Evolutionary conservation across 2,113 vertebrate genomes (phyloP), one percentile per base, ranked within the genome.

Genomic region (Hippocampus guttulatus): DNA sequence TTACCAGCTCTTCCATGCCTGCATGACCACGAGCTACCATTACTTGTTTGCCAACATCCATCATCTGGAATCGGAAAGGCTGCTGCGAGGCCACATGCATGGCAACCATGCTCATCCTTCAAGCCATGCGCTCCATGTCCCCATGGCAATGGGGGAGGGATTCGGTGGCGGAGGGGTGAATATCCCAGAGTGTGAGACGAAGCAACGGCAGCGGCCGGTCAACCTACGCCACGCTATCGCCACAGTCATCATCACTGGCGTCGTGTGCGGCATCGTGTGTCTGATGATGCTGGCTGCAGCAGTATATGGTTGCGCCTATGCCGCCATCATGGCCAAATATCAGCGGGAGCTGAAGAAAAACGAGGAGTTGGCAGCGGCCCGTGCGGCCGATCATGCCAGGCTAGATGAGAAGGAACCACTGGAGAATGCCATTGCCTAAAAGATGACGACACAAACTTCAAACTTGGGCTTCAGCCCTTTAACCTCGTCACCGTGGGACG

Each of bases 231-330:
- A 95, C 0, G 95, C 97, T 1, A 91, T 98, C 20, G 96, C 94
- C 89, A 99, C 97, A 0, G 93, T 98, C 5, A 91, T 95, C 60
- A 94, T 98, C 82, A 98, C 96, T 0, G 97, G 96, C 0, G 94
- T 98, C 0, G 91, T 97, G 64, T 99, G 96, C 16, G 97, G 96
- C 27, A 90, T 98, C 0, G 94, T 99, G 70, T 95, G 92, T 67
- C 94, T 99, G 68, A 95, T 98, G 97, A 99, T 99, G 96, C 70
- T 99, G 91, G 95, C 88, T 0, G 96, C 96, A 0, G 94, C 95
- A 0, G 90, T 98, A 25, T 99, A 99, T 0, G 97, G 97, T 41
- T 99, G 96, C 5, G 93, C 95, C 69, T 96, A 99, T 0, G 97
- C 97, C 0, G 95, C 95, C 0, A 88, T 99, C 70, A 94, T 94